Base-by-base conservation (phyloP, 2,113 vertebrate genomes). In the Chamaea fasciata region DNA sequence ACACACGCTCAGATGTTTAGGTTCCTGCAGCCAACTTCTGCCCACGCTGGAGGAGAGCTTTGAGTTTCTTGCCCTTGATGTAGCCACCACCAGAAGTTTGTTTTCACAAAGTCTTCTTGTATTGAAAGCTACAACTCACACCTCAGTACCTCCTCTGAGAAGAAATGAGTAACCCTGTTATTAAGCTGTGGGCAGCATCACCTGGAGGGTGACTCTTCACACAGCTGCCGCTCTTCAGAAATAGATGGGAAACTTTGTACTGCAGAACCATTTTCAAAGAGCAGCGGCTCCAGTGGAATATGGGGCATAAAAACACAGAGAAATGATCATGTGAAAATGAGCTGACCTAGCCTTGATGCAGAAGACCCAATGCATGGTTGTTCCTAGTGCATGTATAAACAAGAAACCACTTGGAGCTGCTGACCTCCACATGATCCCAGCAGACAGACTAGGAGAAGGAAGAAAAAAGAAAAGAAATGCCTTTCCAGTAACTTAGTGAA, bases 121-220 rank as follows among this genome's bases (percentile, higher is more conserved):
- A 86, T 82, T 85, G 76, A 79, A 93, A 96, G 71, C 79, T 95
- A 77, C 80, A 62, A 26, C 92, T 96, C 60, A 28, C 91, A 92
- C 91, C 68, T 90, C 87, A 47, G 35, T 31, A 41, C 56, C 75
- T 92, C 67, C 83, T 78, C 89, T 87, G 90, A 95, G 90, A 59
- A 96, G 83, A 76, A 78, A 68, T 15, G 10, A 59, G 4, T 79
- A 91, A 91, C 88, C 71, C 78, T 92, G 78, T 74, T 91, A 87
- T 91, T 89, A 95, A 74, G 83, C 93, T 87, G 78, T 86, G 92
- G 92, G 92, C 47, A 96, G 83, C 62, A 55, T 93, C 89, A 89
- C 92, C 93, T 93, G 78, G 75, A 91, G 57, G 64, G 60, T 44
- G 65, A 79, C 82, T 95, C 87, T 96, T 87, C 78, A 87, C 62